Evolutionary conservation across 2,888 invertebrate species (phyloP), one percentile per base, ranked within the genome.

Genomic region (Melinaea menophilus): DNA sequence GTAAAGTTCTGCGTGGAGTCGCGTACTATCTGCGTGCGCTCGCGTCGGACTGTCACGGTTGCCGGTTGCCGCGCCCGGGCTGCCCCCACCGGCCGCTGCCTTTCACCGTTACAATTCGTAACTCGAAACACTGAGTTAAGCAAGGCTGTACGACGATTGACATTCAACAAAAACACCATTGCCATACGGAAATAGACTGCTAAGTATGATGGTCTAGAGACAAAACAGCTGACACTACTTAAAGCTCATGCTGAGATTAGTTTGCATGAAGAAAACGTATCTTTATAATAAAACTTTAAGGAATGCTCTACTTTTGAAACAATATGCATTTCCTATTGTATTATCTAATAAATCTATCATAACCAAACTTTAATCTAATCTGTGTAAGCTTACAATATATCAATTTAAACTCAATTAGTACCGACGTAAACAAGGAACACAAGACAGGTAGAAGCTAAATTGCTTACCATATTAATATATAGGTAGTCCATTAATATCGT

Each of bases 111-210:
- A 78, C 75, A 73, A 82, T 86, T 86, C 80, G 82, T 83, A 81
- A 79, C 83, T 82, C 82, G 79, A 87, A 85, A 84, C 77, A 84
- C 82, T 75, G 77, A 74, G 85, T 87, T 88, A 79, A 83, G 87
- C 89, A 88, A 90, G 89, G 88, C 88, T 88, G 78, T 81, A 81
- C 78, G 85, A 82, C 85, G 88, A 88, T 83, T 88, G 89, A 88
- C 89, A 88, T 88, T 88, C 83, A 87, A 84, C 88, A 88, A 85
- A 86, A 86, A 84, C 81, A 75, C 75, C 75, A 75, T 79, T 71
- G 74, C 76, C 76, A 81, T 77, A 86, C 86, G 87, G 86, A 88
- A 87, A 88, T 82, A 77, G 77, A 73, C 63, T 73, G 77, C 75
- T 65, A 61, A 58, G 59, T 55, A 58, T 57, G 61, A 61, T 64